phyloP scores from a whole-genome alignment of 2,888 invertebrate genomes.

The Troglohyphantes excavatus region DNA sequence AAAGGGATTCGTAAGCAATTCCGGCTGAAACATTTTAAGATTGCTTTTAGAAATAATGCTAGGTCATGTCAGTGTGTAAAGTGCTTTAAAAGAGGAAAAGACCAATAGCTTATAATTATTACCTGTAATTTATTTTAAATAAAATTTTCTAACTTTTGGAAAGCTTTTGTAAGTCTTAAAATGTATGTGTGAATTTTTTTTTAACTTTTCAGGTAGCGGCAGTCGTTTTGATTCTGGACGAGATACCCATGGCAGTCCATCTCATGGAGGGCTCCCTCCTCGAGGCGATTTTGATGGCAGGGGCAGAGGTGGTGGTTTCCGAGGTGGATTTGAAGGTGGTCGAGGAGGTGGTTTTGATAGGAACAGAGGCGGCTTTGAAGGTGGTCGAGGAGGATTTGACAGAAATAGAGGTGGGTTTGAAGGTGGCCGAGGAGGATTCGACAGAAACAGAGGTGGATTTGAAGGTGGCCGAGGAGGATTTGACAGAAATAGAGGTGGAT shows the following conservation, averaged over 20 bases:
- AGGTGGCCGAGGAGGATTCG: slow-evolving; percentile 33
- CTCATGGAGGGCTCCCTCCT: slow-evolving; percentile 10
- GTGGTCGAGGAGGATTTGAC: slow-evolving; percentile 29
- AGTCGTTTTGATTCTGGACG: slow-evolving; percentile 34
- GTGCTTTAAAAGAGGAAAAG: too few species aligned
- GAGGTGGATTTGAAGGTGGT: too few species aligned
- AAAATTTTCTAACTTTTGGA: too few species aligned
- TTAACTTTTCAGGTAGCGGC: slow-evolving; percentile 39
- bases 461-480: slow-evolving; percentile 35
- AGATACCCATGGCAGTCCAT: background rate
- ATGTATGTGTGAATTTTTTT: too few species aligned
- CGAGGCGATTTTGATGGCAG: slow-evolving; percentile 7
- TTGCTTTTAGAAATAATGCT: too few species aligned
- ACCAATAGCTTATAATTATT: too few species aligned
- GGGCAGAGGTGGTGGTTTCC: background rate
- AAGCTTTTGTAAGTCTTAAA: too few species aligned
- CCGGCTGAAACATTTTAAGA: too few species aligned
- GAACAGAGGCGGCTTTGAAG: slow-evolving; percentile 16
- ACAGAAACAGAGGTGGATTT: background rate
- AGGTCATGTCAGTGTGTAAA: too few species aligned
- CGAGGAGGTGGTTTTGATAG: slow-evolving; percentile 76
- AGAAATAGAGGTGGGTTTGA: slow-evolving; percentile 3
- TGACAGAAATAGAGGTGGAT: slow-evolving; percentile 11
- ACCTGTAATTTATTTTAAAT: too few species aligned
- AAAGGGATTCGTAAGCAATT: too few species aligned